Evolutionary conservation across 1,140 invertebrate species (phyloP), one percentile per base, ranked within the genome.

Genomic region (Hetaerina americana): DNA sequence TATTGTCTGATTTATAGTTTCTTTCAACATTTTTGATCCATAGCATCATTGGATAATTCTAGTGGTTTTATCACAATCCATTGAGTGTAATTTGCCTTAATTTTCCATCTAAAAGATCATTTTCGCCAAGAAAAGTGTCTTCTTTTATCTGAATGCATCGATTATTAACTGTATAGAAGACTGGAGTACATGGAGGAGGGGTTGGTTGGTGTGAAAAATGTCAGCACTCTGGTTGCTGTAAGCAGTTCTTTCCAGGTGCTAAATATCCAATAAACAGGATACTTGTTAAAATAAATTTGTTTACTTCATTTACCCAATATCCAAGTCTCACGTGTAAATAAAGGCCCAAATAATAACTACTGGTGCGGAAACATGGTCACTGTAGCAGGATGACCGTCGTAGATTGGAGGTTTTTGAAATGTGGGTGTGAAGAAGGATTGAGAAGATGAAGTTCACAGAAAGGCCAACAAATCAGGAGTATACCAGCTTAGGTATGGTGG

Each of bases 161-260:
- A 57, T 57, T 57, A 57, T 57, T 57, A 57, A 57, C 40, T 57
- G 40, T 57, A 57, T 57, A 57, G 40, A 57, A 57, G 40, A 57
- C 40, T 57, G 40, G 40, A 57, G 40, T n/a, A 57, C 40, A 57
- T 57, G 40, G 40, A n/a, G 22, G 40, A 57, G 40, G 40, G 40
- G 22, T 57, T 57, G 40, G 10, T 57, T 57, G 40, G 40, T 57
- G 40, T 57, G 40, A 57, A 57, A 57, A 57, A 18, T 57, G 40
- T 57, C 40, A 57, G 40, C 40, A 57, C 22, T 12, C 40, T 57
- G 40, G 40, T 57, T 57, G 40, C 40, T 57, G 40, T n/a, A 18
- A 5, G 40, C 40, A 57, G 40, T 57, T 57, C n/a, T n/a, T n/a
- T n/a, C 40, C 40, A 57, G 40, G 40, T 57, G 40, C 40, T 57